phyloP scores from a whole-genome alignment of 2,888 invertebrate genomes.

The Liposcelis brunnea region DNA sequence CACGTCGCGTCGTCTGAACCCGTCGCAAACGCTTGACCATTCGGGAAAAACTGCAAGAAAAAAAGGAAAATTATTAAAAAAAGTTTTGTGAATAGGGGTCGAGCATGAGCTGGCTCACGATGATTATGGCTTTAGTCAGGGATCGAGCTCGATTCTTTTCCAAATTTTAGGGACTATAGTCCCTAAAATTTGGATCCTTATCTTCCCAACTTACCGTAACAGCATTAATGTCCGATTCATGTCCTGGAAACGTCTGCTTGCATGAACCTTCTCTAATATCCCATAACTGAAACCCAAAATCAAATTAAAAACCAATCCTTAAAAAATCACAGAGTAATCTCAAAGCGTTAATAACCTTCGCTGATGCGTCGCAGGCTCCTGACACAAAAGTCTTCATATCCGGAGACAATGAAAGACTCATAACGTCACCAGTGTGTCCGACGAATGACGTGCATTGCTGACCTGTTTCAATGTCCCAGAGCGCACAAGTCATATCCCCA shows the following conservation, averaged over 20 bases:
- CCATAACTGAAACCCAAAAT: constrained; percentile 56
- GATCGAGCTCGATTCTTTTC: no score
- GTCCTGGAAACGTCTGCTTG: constrained; percentile 99
- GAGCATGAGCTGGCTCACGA: no score
- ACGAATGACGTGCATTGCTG: constrained; percentile 98
- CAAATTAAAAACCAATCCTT: no score
- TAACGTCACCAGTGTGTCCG: constrained; percentile 99
- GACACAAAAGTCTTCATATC: constrained; percentile 99
- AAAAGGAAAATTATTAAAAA: no score
- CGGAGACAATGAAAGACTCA: constrained; percentile 95
- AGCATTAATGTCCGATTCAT: constrained; percentile 99
- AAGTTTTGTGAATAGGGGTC: no score
- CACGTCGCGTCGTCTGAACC: constrained; percentile 99
- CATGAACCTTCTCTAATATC: constrained; percentile 98
- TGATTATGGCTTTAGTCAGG: no score
- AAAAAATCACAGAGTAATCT: no score
- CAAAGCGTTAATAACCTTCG: no score
- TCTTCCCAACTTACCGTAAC: constrained; percentile 41
- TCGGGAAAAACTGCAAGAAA: constrained; percentile 66
- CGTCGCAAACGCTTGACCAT: constrained; percentile 96
- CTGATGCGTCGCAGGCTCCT: constrained; percentile 97
- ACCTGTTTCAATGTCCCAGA: constrained; percentile 99
- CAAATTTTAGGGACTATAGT: no score
- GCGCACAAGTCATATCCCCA: constrained; percentile 98
- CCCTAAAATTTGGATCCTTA: no score